Evolutionary conservation across 2,888 invertebrate genomes (phyloP).

Genomic region (Hipparchia sbordonii): DNA sequence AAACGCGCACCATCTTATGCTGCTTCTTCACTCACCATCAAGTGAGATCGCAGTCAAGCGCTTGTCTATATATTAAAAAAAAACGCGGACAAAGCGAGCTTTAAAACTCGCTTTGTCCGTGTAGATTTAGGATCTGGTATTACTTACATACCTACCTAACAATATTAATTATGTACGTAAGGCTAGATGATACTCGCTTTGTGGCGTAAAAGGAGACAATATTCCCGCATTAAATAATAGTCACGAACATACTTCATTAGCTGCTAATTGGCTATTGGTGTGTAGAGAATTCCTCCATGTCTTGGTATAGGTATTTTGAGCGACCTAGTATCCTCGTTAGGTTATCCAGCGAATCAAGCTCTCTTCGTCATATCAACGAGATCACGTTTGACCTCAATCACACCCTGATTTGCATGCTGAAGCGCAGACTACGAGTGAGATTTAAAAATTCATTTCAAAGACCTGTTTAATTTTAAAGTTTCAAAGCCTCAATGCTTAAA

Average conservation of each 20-base stretch:
- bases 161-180: too few species aligned
- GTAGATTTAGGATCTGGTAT: too few species aligned
- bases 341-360: slow-evolving; percentile 3
- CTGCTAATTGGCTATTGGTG: neutral
- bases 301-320: neutral
- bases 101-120: too few species aligned
- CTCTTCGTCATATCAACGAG: slow-evolving; percentile 29
- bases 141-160: too few species aligned
- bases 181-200: too few species aligned
- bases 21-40: too few species aligned
- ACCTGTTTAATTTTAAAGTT: slow-evolving; percentile 1
- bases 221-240: neutral
- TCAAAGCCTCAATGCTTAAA: neutral
- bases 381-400: slow-evolving; percentile 38
- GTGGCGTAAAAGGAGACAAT: too few species aligned
- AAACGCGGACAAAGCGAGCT: too few species aligned
- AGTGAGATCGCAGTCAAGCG: too few species aligned
- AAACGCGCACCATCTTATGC: too few species aligned
- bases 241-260: neutral
- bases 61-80: too few species aligned
- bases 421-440: slow-evolving; percentile 13
- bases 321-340: slow-evolving; percentile 26
- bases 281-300: neutral
- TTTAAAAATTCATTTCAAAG: slow-evolving; percentile 15
- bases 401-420: slow-evolving; percentile 26